phyloP scores from a whole-genome alignment of 2,113 vertebrate genomes.

The Mobula hypostoma region DNA sequence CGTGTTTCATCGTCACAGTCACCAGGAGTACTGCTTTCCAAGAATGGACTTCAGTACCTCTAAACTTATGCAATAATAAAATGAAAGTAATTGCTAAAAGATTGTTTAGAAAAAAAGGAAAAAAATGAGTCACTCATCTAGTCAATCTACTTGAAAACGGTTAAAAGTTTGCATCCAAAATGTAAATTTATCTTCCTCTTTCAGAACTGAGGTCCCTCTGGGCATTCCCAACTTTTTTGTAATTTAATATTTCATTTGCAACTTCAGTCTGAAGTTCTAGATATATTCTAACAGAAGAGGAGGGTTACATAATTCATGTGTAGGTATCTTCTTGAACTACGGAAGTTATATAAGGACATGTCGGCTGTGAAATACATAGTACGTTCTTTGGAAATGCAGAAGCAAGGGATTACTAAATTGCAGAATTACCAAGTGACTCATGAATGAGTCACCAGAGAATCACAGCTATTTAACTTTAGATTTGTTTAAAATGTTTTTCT shows the following conservation, averaged over 20 bases:
- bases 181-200: background rate
- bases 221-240: background rate
- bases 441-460: slow-evolving; percentile 25
- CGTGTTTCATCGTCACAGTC: background rate
- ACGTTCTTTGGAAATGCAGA: slow-evolving; percentile 29
- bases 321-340: slow-evolving; percentile 1
- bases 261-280: background rate
- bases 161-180: background rate
- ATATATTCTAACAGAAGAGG: background rate
- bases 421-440: slow-evolving; percentile 22
- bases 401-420: slow-evolving; percentile 25
- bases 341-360: background rate
- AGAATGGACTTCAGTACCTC: background rate
- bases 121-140: background rate
- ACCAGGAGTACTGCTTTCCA: no score
- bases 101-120: background rate
- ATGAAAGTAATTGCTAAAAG: background rate
- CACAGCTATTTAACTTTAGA: slow-evolving; percentile 18
- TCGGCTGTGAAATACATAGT: slow-evolving; percentile 21
- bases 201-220: background rate
- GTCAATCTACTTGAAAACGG: background rate
- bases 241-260: background rate
- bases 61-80: background rate
- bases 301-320: background rate
- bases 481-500: slow-evolving; percentile 14